These are phyloP conservation scores for Drosophila nasuta DNA, from an alignment of 1,140 invertebrate genomes.

Conservation along the genomic window DNA sequence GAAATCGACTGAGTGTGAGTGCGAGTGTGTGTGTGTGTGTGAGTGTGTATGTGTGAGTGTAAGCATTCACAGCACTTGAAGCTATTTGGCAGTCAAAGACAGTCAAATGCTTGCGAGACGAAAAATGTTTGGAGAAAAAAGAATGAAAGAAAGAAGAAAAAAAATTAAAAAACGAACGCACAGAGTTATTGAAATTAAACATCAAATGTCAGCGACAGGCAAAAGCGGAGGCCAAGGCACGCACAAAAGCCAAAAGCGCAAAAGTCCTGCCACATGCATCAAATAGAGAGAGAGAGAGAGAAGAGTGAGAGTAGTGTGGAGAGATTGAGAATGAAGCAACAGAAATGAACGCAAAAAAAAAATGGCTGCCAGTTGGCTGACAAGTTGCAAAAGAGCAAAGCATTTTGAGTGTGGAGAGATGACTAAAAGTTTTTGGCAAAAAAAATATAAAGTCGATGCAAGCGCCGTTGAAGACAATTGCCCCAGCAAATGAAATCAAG, in stretches of 20 bases:
- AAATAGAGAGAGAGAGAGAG: constrained; percentile 1
- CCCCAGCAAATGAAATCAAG: constrained; percentile 78
- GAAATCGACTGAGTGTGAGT: constrained; percentile 44
- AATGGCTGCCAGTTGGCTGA: constrained; percentile 65
- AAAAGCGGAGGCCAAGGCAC: constrained; percentile 62
- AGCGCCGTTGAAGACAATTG: constrained; percentile 74
- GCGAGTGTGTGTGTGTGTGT: constrained; percentile 1
- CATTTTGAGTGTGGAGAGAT: constrained; percentile 51
- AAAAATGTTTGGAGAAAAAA: constrained; percentile 12
- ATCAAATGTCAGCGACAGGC: constrained; percentile 73
- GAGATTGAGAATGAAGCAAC: background rate
- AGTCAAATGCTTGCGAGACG: constrained; percentile 34
- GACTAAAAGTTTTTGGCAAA: constrained; percentile 50
- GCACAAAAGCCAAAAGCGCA: constrained; percentile 77
- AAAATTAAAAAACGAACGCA: constrained; percentile 61
- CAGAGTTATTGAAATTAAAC: constrained; percentile 81
- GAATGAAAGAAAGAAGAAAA: background rate
- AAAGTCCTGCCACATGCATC: constrained; percentile 67
- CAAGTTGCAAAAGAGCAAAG: constrained; percentile 78
- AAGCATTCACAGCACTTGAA: constrained; percentile 55
- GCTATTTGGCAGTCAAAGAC: constrained; percentile 68
- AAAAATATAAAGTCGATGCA: constrained; percentile 64
- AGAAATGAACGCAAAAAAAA: constrained; percentile 34
- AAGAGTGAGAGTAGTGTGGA: background rate
- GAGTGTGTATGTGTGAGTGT: background rate